Conservation (phyloP, 1,140 invertebrate genomes). For the Macrosteles quadrilineatus region DNA sequence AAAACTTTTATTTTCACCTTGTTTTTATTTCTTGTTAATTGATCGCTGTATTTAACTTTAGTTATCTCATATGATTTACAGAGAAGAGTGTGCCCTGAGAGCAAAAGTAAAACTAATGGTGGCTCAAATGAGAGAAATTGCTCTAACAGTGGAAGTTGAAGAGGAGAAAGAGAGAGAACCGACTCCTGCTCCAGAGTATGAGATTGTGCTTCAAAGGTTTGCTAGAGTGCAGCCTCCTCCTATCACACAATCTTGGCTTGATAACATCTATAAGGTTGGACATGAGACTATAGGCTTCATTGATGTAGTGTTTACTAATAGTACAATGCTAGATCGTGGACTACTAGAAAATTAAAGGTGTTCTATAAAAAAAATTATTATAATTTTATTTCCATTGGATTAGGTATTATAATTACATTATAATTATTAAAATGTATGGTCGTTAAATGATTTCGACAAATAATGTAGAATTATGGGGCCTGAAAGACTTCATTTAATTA, state of each 20-base stretch:
- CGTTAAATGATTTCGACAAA: no score
- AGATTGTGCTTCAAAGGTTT: neutral
- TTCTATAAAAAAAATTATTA: no score
- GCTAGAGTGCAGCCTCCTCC: neutral
- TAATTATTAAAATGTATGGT: no score
- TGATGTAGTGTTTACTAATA: neutral
- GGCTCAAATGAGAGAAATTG: conserved; percentile 14
- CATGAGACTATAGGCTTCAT: neutral
- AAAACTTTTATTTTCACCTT: neutral
- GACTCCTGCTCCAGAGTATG: neutral
- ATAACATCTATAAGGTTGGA: conserved; percentile 17
- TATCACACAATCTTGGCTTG: conserved; percentile 11
- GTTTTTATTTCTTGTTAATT: no score
- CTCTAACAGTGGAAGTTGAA: neutral
- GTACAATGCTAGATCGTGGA: no score
- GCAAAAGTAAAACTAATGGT: conserved; percentile 21
- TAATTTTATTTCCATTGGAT: no score
- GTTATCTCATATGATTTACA: neutral
- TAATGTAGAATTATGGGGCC: no score
- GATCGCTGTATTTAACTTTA: neutral
- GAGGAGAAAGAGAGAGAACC: neutral
- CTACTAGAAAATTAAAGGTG: no score
- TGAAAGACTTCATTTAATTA: no score
- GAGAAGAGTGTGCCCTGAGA: conserved; percentile 24
- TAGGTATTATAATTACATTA: no score